Evolutionary conservation across 2,888 invertebrate species (phyloP).

Genomic region (Pyrrhia umbra): DNA sequence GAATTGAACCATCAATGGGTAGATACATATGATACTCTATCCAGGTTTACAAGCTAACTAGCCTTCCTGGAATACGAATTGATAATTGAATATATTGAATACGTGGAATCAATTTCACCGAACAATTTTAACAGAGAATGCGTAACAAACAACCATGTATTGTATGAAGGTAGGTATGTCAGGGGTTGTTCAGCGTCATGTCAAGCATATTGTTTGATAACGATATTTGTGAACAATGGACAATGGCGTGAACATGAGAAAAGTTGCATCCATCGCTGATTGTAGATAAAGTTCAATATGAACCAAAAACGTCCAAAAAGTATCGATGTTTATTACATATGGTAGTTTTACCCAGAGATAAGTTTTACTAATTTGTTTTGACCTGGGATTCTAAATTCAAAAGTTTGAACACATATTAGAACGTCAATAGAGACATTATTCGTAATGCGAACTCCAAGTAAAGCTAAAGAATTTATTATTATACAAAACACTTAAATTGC

Average conservation of each 20-base stretch:
- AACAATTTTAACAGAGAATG: background rate
- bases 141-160: background rate
- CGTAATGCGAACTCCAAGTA: conserved; percentile 3
- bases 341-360: no score
- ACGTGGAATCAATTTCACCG: background rate
- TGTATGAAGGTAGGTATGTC: no score
- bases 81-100: no score
- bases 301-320: background rate
- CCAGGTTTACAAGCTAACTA: no score
- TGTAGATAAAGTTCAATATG: no score
- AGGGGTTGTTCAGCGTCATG: background rate
- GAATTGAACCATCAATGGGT: no score
- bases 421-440: background rate
- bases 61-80: no score
- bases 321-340: background rate
- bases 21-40: no score
- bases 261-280: no score
- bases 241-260: no score
- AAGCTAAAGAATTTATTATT: conserved; percentile 11
- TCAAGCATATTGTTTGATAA: background rate
- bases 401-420: background rate
- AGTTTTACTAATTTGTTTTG: no score
- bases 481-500: conserved; percentile 13
- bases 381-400: background rate
- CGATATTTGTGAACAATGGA: background rate